phyloP scores from a whole-genome alignment of 1,140 invertebrate genomes.

The Aethina tumida region DNA sequence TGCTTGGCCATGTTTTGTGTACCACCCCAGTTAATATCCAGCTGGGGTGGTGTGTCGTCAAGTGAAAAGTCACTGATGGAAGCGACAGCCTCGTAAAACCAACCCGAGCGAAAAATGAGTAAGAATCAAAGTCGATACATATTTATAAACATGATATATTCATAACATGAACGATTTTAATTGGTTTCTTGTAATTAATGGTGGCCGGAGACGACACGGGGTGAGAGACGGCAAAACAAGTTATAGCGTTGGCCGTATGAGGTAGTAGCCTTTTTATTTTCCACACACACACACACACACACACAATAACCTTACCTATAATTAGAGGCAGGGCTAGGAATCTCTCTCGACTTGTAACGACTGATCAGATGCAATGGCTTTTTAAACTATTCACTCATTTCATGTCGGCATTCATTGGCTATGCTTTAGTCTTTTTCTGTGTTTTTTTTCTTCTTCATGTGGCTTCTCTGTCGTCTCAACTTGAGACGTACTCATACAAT shows the following conservation, averaged over 20 bases:
- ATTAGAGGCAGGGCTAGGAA: slow-evolving; percentile 13
- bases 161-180: slow-evolving; percentile 22
- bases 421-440: too few species aligned
- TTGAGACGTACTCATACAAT: too few species aligned
- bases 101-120: slow-evolving; percentile 21
- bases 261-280: slow-evolving; percentile 19
- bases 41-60: slow-evolving; percentile 2
- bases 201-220: slow-evolving; percentile 9
- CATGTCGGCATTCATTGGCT: too few species aligned
- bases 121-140: slow-evolving; percentile 20
- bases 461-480: too few species aligned
- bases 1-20: slow-evolving; percentile 8
- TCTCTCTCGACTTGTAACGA: slow-evolving; percentile 3
- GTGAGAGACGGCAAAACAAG: slow-evolving; percentile 10
- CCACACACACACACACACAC: slow-evolving; percentile 12
- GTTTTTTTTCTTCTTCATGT: too few species aligned
- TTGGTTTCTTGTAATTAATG: slow-evolving; percentile 21
- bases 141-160: slow-evolving; percentile 21
- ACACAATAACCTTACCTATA: slow-evolving; percentile 19
- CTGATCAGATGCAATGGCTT: too few species aligned
- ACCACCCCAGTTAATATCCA: slow-evolving; percentile 4
- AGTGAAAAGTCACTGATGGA: slow-evolving; percentile 9
- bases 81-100: slow-evolving; percentile 14
- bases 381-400: too few species aligned
- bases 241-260: slow-evolving; percentile 11